These are phyloP conservation scores for Antidorcas marsupialis DNA, from an alignment of 2,113 vertebrate genomes.

Conservation along the genomic window DNA sequence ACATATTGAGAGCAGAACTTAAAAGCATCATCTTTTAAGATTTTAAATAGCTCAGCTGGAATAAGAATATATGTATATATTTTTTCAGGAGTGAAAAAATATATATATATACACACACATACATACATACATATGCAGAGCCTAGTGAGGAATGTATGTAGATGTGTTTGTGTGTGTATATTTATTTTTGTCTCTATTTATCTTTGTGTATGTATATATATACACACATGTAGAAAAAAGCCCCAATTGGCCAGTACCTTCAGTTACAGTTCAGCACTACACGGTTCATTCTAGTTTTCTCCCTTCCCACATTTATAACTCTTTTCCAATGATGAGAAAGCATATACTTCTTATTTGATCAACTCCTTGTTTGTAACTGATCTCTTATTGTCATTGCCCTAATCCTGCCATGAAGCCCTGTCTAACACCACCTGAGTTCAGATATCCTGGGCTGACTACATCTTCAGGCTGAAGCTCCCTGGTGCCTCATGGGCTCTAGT, in stretches of 20 bases:
- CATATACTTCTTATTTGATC: background rate
- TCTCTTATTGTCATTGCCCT: background rate
- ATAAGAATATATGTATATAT: background rate
- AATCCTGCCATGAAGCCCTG: background rate
- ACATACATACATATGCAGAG: background rate
- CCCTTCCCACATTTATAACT: background rate
- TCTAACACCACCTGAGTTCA: background rate
- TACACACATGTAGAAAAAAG: background rate
- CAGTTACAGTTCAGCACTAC: background rate
- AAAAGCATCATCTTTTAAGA: background rate
- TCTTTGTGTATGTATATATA: background rate
- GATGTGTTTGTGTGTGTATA: background rate
- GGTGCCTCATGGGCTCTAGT: background rate
- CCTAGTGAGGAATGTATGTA: background rate
- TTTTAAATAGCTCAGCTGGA: background rate
- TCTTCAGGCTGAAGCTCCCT: background rate
- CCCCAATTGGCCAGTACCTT: background rate
- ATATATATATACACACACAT: rapidly evolving
- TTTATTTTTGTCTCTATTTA: background rate
- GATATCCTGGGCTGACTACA: background rate
- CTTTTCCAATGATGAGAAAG: background rate
- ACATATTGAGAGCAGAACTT: background rate
- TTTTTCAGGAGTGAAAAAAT: background rate
- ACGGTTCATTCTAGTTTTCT: background rate
- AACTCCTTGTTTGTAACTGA: background rate